Conservation (phyloP, 2,797 vertebrate species). For the Streptopelia turtur region DNA sequence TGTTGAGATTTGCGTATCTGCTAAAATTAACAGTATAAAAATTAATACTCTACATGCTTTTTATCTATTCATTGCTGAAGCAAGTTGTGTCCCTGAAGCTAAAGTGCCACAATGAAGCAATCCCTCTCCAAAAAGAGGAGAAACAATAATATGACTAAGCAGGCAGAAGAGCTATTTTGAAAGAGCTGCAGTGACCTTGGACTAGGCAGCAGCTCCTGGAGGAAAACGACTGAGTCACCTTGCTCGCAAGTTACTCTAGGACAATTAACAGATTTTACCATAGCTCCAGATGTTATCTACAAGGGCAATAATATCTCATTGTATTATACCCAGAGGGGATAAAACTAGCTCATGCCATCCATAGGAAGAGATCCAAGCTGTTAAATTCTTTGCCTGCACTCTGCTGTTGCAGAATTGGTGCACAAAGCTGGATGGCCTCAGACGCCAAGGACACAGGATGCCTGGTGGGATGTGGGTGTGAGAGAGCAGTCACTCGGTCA, state of each 20-base stretch:
- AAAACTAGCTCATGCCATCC: neutral
- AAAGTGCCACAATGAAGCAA: neutral
- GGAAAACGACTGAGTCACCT: neutral
- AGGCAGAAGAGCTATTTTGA: neutral
- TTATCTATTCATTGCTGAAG: neutral
- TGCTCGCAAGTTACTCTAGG: fast-evolving
- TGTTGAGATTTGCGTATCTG: neutral
- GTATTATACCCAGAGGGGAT: neutral
- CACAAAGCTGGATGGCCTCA: neutral
- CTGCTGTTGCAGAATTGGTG: neutral
- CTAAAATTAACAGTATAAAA: neutral
- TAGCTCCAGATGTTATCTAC: neutral
- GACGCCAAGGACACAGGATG: fast-evolving
- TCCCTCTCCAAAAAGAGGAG: neutral
- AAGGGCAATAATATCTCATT: neutral
- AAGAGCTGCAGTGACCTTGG: neutral
- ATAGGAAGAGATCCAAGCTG: neutral
- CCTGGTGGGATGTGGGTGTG: fast-evolving
- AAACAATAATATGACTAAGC: fast-evolving
- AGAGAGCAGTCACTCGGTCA: neutral
- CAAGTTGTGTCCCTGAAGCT: neutral
- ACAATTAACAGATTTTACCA: neutral
- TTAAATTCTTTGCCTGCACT: neutral
- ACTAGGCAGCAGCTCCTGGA: neutral
- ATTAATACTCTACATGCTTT: neutral